Base-by-base conservation (phyloP, 2,113 vertebrate species). In the Athene cunicularia region DNA sequence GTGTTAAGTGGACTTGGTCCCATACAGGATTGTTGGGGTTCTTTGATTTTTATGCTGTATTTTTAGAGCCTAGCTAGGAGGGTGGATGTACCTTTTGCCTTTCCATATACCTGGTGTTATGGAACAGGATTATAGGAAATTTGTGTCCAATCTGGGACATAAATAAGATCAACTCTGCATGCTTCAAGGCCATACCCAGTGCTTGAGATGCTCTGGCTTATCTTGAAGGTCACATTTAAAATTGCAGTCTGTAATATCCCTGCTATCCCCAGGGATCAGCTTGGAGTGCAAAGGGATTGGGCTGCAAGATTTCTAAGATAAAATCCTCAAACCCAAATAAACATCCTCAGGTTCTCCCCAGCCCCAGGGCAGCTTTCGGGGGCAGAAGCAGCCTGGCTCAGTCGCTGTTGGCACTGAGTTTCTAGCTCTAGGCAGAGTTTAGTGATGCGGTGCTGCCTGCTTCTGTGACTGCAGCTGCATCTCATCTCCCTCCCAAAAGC, bases 151-250 rank as follows among this genome's bases (percentile, higher is more conserved):
- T 52, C 28, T 89, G 72, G 53, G 30, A 53, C 73, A 39, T 33
- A 37, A 76, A 50, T 5, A 37, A 53, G 21, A n/a, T 52, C 2
- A 3, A 3, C 12, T 16, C 14, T n/a, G 55, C 0, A 1, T 2
- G 6, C 35, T 79, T 33, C 30, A 59, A 80, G 23, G 37, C 52
- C 9, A 0, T 4, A 37, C 13, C 47, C 1, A 2, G 50, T 33
- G 21, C 8, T 10, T 16, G 4, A 43, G 55, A 24, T 76, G 27
- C 49, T 63, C 24, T 56, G 35, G 35, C 22, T 63, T 70, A 33
- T 43, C 50, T 11, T 13, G 17, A 72, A 64, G 45, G 33, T 83
- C 21, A 8, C 4, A 2, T 66, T 53, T 59, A 26, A 72, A 72
- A 88, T 26, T 53, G 21, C 64, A 22, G 43, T 9, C 43, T 4